Percentiles rank a stretch among this genome's conserved stretches.
Conservation (phyloP, 2,113 vertebrate genomes). For the Pteronura brasiliensis region DNA sequence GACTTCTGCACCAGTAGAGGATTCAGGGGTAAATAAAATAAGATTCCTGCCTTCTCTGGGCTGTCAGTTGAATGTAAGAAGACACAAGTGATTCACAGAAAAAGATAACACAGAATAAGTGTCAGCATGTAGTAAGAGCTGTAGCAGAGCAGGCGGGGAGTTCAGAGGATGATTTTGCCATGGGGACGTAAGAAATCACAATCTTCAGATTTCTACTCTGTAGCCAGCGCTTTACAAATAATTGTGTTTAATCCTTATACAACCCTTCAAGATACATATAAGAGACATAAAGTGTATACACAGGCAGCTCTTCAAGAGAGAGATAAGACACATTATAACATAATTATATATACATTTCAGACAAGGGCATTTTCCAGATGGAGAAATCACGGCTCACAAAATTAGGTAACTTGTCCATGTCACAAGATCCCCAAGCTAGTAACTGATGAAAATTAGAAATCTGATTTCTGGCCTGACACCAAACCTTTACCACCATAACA, state of each 20-base stretch:
- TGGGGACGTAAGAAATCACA: neutral
- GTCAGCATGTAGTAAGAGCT: neutral
- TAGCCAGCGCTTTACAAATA: neutral
- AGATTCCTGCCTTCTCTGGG: neutral
- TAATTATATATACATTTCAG: neutral
- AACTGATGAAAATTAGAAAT: neutral
- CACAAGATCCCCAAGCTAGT: neutral
- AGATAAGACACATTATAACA: neutral
- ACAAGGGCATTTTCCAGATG: neutral
- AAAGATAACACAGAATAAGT: neutral
- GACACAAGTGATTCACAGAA: neutral
- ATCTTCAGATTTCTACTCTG: neutral
- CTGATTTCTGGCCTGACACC: neutral
- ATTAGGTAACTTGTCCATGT: neutral
- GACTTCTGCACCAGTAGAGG: rapidly evolving
- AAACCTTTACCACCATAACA: neutral
- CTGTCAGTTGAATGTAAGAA: neutral
- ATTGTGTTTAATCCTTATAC: neutral
- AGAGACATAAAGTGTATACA: too few species aligned
- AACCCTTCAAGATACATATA: neutral
- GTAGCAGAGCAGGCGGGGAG: neutral
- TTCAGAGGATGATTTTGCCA: neutral
- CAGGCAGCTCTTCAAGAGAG: neutral
- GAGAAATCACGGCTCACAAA: neutral
- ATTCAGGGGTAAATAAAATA: neutral